Evolutionary conservation across 2,113 vertebrate genomes (phyloP).

Genomic region (Meleagris gallopavo): DNA sequence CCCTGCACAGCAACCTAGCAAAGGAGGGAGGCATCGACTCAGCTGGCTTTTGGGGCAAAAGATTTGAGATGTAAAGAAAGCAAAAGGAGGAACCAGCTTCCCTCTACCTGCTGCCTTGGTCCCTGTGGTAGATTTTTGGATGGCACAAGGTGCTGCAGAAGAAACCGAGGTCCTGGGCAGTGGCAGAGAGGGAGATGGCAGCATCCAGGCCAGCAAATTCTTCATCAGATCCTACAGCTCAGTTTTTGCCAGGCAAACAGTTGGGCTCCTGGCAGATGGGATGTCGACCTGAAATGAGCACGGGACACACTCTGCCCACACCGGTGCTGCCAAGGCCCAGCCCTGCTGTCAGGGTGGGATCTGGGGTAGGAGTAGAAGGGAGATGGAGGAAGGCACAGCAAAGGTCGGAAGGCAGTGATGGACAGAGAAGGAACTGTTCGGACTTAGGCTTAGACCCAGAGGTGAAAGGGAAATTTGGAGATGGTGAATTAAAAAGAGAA

Average conservation of each 20-base stretch:
- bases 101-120: background rate
- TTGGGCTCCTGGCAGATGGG: slow-evolving; percentile 32
- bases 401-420: background rate
- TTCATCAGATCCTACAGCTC: background rate
- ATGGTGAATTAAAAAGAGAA: background rate
- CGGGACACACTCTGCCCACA: fast-evolving
- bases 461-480: background rate
- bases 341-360: background rate
- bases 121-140: background rate
- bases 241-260: background rate
- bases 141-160: background rate
- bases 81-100: fast-evolving
- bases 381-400: background rate
- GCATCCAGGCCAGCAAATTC: background rate
- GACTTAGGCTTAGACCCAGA: background rate
- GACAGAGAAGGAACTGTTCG: background rate
- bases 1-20: fast-evolving
- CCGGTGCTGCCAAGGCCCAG: background rate
- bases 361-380: background rate
- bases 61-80: background rate
- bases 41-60: background rate
- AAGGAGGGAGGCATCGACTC: fast-evolving
- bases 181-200: background rate
- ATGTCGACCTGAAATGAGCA: background rate
- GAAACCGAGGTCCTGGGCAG: background rate